These are phyloP conservation scores for Progne subis DNA, from an alignment of 2,113 vertebrate genomes.

Conservation along the genomic window DNA sequence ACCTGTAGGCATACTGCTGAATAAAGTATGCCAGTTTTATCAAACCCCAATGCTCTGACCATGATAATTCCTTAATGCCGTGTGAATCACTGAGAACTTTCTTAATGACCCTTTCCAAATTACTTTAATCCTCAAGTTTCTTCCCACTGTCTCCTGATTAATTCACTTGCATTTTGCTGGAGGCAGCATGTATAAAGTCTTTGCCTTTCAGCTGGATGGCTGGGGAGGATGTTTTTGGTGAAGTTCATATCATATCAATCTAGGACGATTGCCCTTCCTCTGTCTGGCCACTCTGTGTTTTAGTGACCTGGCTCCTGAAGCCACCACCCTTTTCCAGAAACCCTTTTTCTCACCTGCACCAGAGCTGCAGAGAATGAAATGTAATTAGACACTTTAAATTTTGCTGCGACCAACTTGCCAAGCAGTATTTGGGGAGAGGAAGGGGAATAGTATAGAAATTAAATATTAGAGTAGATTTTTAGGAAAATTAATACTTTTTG, in stretches of 20 bases:
- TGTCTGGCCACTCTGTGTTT: not conserved
- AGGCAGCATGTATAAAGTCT: not conserved
- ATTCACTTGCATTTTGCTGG: not conserved
- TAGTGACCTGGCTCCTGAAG: not conserved
- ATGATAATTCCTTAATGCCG: not conserved
- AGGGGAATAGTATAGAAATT: not conserved
- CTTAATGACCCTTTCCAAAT: not conserved
- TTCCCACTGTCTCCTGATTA: not conserved
- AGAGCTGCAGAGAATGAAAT: not conserved
- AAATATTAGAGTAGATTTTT: not conserved
- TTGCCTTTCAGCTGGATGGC: not conserved
- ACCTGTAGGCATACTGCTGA: not conserved
- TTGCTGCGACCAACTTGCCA: constrained; percentile 21
- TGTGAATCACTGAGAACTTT: not conserved
- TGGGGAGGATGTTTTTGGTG: not conserved
- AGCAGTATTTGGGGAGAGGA: not conserved
- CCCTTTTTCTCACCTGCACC: not conserved
- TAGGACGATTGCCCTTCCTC: not conserved
- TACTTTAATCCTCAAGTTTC: not conserved
- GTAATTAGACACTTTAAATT: not conserved
- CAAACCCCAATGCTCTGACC: not conserved
- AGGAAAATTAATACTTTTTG: not conserved
- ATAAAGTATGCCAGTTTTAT: not conserved
- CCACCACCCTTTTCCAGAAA: not conserved
- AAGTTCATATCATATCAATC: not conserved